Conservation (phyloP, 1,140 invertebrate species). For the Nymphalis io region DNA sequence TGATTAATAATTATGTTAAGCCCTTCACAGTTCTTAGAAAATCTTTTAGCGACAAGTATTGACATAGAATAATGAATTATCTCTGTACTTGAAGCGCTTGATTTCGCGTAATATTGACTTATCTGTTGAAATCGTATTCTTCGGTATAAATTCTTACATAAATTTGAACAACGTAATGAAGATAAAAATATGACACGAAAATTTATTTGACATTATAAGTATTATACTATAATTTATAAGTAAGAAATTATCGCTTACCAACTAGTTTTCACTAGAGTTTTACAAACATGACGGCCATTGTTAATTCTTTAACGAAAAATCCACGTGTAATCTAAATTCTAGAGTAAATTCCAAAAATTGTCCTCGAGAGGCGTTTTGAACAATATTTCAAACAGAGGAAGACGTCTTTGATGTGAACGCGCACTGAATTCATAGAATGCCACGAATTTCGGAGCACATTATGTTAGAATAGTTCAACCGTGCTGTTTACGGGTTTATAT, state of each 20-base stretch:
- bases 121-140: too few species aligned
- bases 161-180: too few species aligned
- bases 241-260: too few species aligned
- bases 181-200: too few species aligned
- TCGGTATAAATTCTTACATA: too few species aligned
- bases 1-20: slow-evolving; percentile 27
- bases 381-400: slow-evolving; percentile 49
- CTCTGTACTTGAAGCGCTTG: background rate
- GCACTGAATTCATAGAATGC: slow-evolving; percentile 55
- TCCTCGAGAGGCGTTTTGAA: slow-evolving; percentile 36
- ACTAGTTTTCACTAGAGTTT: background rate
- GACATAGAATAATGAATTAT: slow-evolving; percentile 9
- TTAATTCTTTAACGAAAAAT: background rate
- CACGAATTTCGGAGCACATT: slow-evolving; percentile 54
- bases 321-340: slow-evolving; percentile 15
- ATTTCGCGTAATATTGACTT: background rate
- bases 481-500: slow-evolving; percentile 37
- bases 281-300: background rate
- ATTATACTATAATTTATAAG: too few species aligned
- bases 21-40: slow-evolving; percentile 13
- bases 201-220: too few species aligned
- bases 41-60: slow-evolving; percentile 11
- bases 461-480: slow-evolving; percentile 58
- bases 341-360: slow-evolving; percentile 28
- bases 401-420: slow-evolving; percentile 61